Evolutionary conservation across 1,140 invertebrate genomes (phyloP), one percentile per base, ranked within the genome.

Genomic region (Ridgeia piscesae): DNA sequence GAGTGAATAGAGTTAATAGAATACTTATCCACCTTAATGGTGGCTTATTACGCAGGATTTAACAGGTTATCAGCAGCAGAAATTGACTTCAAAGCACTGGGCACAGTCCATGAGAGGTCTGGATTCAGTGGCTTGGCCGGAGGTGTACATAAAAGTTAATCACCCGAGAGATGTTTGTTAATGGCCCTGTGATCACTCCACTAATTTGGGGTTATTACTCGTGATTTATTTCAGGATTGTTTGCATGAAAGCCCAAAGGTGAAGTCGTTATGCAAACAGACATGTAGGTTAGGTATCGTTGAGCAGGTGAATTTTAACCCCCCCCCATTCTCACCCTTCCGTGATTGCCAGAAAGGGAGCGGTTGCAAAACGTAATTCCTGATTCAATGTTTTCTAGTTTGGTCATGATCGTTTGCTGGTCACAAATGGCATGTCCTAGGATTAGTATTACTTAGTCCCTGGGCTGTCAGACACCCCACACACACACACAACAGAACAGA

Each of bases 151-250:
- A 77, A 77, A 77, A 77, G 2, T 77, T 77, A 77, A 77, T 77
- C 17, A 77, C 58, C 27, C 58, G 17, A 21, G 27, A 77, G 58
- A 77, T 77, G 58, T 77, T 77, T 0, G 58, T 77, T 77, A 77
- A 77, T 21, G 11, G 58, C 58, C 27, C 58, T 77, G 14, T 77
- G 58, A 77, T 6, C 27, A 77, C 2, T 9, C 58, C 58, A 77
- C 58, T 77, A 77, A 77, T 77, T 77, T 77, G 58, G 58, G 58
- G 58, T 77, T 77, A 77, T 77, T 77, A 77, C 58, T 77, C 58
- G 58, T 77, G 58, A 77, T 77, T 77, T 77, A 77, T 77, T 77
- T 77, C 14, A 42, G 42, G 42, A 77, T 9, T 77, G 58, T 77
- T 77, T 77, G 58, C 27, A 21, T 9, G 58, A 77, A 1, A 14